Evolutionary conservation across 2,113 vertebrate genomes (phyloP), one percentile per base, ranked within the genome.

Genomic region (Mirza zaza): DNA sequence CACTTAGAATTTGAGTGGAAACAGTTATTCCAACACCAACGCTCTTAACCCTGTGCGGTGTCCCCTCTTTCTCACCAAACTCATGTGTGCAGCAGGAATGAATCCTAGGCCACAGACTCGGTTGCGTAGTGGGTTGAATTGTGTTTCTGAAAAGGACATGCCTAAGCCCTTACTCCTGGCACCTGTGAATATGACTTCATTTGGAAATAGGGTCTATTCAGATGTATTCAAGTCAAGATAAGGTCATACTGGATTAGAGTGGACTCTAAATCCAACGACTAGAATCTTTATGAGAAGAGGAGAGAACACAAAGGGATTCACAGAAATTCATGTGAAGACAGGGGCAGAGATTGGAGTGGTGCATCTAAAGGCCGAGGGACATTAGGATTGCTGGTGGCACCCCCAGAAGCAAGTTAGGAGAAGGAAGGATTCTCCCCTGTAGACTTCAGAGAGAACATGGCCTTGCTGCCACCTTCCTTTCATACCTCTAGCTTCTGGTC

Each of bases 241-340:
- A 77, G 36, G 55, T 80, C 50, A 6, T 32, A 10, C 7, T 48
- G 10, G 29, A 68, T 87, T 79, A 61, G 7, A 27, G 5, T 20
- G 25, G 8, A 34, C 20, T 48, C 77, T 52, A 67, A 36, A 39
- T 55, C 11, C 65, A 71, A 5, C 55, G 32, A 42, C 45, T 65
- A 57, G 39, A 13, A 2, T 57, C 50, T 61, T 96, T 73, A 7
- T 21, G 59, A 88, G 65, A 92, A 36, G 73, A 76, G 27, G 29
- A 63, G 55, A 84, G 23, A 65, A n/a, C 39, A 17, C n/a, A 82
- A 34, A 71, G 1, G 23, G 12, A n/a, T 13, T 5, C 18, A 8
- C 5, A 0, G 0, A 61, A 36, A 52, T 48, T 36, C 61, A 23
- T 1, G 14, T 12, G 42, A 70, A 71, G 75, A 25, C 1, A 1